Base-by-base conservation (phyloP, 2,888 invertebrate genomes). In the Carabus problematicus region DNA sequence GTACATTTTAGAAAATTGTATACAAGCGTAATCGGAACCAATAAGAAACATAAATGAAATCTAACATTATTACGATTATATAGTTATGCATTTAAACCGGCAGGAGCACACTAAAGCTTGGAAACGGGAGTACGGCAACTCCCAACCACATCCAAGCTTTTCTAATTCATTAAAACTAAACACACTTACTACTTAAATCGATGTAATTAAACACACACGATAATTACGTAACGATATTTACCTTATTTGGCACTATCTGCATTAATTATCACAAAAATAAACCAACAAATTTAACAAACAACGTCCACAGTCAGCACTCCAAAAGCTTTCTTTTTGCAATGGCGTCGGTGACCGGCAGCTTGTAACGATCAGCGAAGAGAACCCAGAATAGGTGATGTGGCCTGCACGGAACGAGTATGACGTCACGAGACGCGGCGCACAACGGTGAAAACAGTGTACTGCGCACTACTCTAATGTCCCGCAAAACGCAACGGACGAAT, bases 191-290 rank as follows among this genome's bases (percentile, higher is more conserved):
- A 58, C 29, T 29, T 29, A 8, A 59, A 29, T 59, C 8, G 41
- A 40, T 16, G 16, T 16, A 59, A 59, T 14, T 55, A 45, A 9
- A 39, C 29, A 14, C 45, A 62, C n/a, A 56, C 8, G 52, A 42
- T 16, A 18, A 39, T 68, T 68, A 62, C 70, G 58, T 55, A 56
- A 70, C 52, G 42, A 73, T 75, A 76, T 73, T 81, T 81, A 82
- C 82, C 81, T 82, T 79, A 80, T 82, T 82, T 82, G 82, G 82
- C 82, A 82, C 82, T 75, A 81, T 80, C 80, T 78, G 75, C 77
- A 79, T 73, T 72, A 74, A 78, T 77, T 75, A 80, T 81, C 79
- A 81, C 81, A 81, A 75, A 75, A 73, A 73, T 78, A 76, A 61
- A 69, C 67, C 67, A 68, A 68, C 67, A 60, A 68, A 68, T 68